Base-by-base conservation (phyloP, 1,140 invertebrate species). In the Fopius arisanus region DNA sequence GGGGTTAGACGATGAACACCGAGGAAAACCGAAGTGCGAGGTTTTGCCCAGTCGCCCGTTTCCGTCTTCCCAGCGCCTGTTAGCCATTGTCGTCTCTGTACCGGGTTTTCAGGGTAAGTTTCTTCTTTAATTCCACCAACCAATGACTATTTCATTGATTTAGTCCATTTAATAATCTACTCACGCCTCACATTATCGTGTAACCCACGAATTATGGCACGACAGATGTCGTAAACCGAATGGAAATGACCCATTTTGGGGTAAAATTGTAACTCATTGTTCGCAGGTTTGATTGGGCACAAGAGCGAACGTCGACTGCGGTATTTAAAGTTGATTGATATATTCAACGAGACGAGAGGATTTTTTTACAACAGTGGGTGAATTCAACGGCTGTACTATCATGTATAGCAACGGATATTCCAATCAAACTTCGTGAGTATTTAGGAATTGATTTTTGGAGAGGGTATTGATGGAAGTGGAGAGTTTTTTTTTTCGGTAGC, bases 41-140 rank as follows among this genome's bases (percentile, higher is more conserved):
- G 75, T 79, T 72, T 43, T 68, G 74, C 73, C 75, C 76, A 84
- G 82, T 80, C 77, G 77, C 78, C 73, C 78, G 81, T 81, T 88
- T 87, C 86, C 86, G 83, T 84, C 84, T 85, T 82, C 77, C 78
- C 77, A 83, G 79, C 81, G 84, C 81, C 79, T 83, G 84, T 85
- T 83, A 83, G 85, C 85, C 84, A 87, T 88, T 86, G 79, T 81
- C 79, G 82, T 23, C 77, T 83, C 83, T 78, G 82, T 83, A 84
- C 84, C 85, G 84, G 86, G 84, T 80, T 83, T 78, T 80, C 78
- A 77, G 28, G 82, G 83, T 82, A 81, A 83, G 77, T 69, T 72
- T 72, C 21, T 12, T 40, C 19, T 72, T 65, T 72, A 5, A 62
- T 29, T 4, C 5, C 14, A 48, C 3, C 43, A 1, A 19, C 28